These are phyloP conservation scores for Tiliacea citrago DNA, from an alignment of 2,888 invertebrate genomes.

Conservation along the genomic window DNA sequence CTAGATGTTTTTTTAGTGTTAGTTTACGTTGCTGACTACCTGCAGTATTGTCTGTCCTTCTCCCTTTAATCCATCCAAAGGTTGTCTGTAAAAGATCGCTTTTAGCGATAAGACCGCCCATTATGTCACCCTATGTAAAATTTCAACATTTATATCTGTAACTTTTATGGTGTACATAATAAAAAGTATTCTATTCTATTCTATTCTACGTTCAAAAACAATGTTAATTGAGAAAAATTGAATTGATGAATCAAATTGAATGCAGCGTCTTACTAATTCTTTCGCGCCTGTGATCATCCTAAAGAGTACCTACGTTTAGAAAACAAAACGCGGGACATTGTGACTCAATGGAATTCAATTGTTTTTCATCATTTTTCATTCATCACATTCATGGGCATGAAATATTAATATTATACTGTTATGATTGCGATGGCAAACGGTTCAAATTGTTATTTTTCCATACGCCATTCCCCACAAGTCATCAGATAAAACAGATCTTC, in stretches of 20 bases:
- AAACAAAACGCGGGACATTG: conserved; percentile 46
- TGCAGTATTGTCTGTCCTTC: too few relatives aligned
- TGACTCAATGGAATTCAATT: conserved; percentile 48
- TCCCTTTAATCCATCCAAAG: too few relatives aligned
- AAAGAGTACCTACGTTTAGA: conserved; percentile 26
- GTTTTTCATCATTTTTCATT: conserved; percentile 50
- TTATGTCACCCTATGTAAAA: too few relatives aligned
- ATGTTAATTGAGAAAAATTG: not conserved
- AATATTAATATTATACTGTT: conserved; percentile 36
- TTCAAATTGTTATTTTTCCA: conserved; percentile 32
- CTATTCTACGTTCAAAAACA: not conserved
- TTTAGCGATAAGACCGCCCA: too few relatives aligned
- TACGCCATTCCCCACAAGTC: conserved; percentile 49
- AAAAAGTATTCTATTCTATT: too few relatives aligned
- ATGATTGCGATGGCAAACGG: conserved; percentile 21
- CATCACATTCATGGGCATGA: conserved; percentile 32
- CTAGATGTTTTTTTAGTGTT: not conserved
- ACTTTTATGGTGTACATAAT: too few relatives aligned
- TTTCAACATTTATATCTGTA: too few relatives aligned
- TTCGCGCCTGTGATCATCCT: conserved; percentile 11
- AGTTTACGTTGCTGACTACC: too few relatives aligned
- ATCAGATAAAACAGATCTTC: conserved; percentile 58
- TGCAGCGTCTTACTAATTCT: conserved; percentile 1
- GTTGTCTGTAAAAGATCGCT: too few relatives aligned
- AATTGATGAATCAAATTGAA: conserved; percentile 2